A percentile compares a stretch with the other conserved stretches of the same genome.
phyloP scores from a whole-genome alignment of 2,888 invertebrate species.

The Drosophila seclusa region DNA sequence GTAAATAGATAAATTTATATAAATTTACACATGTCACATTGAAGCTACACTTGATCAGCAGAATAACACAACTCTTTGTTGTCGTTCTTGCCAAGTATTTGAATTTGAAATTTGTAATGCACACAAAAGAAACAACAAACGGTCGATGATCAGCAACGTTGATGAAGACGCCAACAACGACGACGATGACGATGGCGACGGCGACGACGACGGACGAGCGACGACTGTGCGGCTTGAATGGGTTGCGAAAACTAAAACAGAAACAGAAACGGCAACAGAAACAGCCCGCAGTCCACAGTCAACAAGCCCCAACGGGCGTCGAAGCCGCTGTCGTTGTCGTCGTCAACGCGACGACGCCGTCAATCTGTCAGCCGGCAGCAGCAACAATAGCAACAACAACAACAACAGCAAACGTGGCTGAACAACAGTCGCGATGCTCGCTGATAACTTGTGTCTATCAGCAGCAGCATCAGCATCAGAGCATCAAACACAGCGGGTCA shows the following conservation, averaged over 20 bases:
- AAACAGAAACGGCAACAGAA: slow-evolving; percentile 49
- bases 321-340: slow-evolving; percentile 48
- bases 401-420: slow-evolving; percentile 61
- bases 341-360: slow-evolving; percentile 32
- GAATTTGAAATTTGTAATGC: slow-evolving; percentile 27
- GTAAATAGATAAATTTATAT: neutral
- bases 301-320: slow-evolving; percentile 21
- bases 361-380: slow-evolving; percentile 35
- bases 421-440: slow-evolving; percentile 38
- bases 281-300: slow-evolving; percentile 48
- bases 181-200: slow-evolving; percentile 9
- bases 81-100: neutral
- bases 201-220: slow-evolving; percentile 12
- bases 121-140: slow-evolving; percentile 36
- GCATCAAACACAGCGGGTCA: slow-evolving; percentile 4
- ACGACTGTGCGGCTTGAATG: slow-evolving; percentile 74
- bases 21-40: slow-evolving; percentile 10
- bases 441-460: slow-evolving; percentile 41
- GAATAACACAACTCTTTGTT: slow-evolving; percentile 30
- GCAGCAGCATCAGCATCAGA: slow-evolving; percentile 3
- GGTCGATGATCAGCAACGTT: slow-evolving; percentile 1
- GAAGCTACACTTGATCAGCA: slow-evolving; percentile 9
- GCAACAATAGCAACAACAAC: slow-evolving; percentile 24
- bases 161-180: slow-evolving; percentile 14
- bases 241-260: slow-evolving; percentile 77